Base-by-base conservation (phyloP, 2,888 invertebrate genomes). In the Diarsia rubi region DNA sequence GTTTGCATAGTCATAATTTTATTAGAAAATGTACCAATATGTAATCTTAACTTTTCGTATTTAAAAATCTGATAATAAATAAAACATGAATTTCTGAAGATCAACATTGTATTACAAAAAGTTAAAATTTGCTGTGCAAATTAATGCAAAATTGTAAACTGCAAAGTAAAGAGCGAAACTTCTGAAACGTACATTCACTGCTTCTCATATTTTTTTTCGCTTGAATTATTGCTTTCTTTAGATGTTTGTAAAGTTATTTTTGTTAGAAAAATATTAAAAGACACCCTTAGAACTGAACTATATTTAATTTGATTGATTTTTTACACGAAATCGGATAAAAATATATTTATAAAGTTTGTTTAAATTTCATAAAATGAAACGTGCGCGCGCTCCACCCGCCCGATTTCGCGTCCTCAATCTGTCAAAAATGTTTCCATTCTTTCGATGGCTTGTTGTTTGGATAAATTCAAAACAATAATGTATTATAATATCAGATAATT, bases 351-450 rank as follows among this genome's bases (percentile, higher is more conserved):
- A 85, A 84, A 88, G 71, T 80, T 86, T 75, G 69, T 52, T 42
- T 44, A 75, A 84, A 82, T 83, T 82, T 87, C 83, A 73, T 88
- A 87, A 88, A 88, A 94, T 92, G 91, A 94, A 94, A 94, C 92
- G 92, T 90, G 84, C 89, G 90, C 90, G 89, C 88, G 85, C 86
- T 88, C 78, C 82, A 78, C 86, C 88, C 92, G 91, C 90, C 89
- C 88, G 89, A 88, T 91, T 91, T 90, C 88, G 92, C 91, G 92
- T 93, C 91, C 91, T 89, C 91, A 88, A 92, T 90, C 94, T 95
- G 95, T 95, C 95, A 95, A 94, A 95, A 92, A 92, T 94, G 92
- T 92, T 93, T 93, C 90, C 87, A 90, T 90, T 90, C 87, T 91
- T 91, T 90, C 88, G 85, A 89, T 90, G 86, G 88, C 89, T 90